Evolutionary conservation across 1,140 invertebrate genomes (phyloP).

Genomic region (Macrobrachium nipponense): DNA sequence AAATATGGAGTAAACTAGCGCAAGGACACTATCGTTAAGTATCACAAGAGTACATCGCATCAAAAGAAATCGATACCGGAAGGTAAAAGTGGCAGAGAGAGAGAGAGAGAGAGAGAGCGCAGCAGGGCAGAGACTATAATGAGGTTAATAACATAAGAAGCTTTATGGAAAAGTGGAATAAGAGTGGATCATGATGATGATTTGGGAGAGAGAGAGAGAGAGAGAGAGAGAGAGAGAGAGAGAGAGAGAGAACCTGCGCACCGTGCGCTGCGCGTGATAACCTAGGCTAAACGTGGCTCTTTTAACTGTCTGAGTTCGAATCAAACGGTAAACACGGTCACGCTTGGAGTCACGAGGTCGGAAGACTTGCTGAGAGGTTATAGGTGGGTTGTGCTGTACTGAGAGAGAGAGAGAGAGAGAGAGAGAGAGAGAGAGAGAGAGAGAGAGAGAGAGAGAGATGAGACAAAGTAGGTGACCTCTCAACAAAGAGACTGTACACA

Average conservation of each 20-base stretch:
- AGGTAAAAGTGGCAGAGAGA: background rate
- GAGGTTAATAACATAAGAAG: too few relatives aligned
- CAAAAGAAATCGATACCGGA: too few relatives aligned
- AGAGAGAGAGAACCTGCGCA: background rate
- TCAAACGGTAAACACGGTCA: background rate
- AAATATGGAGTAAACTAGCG: background rate
- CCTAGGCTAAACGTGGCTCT: too few relatives aligned
- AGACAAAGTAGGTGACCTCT: too few relatives aligned
- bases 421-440: slow-evolving; percentile 25
- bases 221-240: background rate
- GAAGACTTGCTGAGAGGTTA: background rate
- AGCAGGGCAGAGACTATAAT: background rate
- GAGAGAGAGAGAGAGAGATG: slow-evolving; percentile 17
- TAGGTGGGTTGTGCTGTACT: background rate
- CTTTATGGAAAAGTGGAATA: too few relatives aligned
- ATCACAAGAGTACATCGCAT: too few relatives aligned
- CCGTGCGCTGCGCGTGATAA: background rate
- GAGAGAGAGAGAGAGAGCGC: too few relatives aligned
- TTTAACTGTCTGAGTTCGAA: too few relatives aligned
- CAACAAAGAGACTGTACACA: too few relatives aligned
- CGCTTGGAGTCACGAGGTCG: background rate
- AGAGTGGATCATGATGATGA: too few relatives aligned
- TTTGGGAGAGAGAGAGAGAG: background rate
- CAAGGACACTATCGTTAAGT: background rate
- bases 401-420: background rate